Conservation (phyloP, 1,140 invertebrate genomes). For the Papilio glaucus region DNA sequence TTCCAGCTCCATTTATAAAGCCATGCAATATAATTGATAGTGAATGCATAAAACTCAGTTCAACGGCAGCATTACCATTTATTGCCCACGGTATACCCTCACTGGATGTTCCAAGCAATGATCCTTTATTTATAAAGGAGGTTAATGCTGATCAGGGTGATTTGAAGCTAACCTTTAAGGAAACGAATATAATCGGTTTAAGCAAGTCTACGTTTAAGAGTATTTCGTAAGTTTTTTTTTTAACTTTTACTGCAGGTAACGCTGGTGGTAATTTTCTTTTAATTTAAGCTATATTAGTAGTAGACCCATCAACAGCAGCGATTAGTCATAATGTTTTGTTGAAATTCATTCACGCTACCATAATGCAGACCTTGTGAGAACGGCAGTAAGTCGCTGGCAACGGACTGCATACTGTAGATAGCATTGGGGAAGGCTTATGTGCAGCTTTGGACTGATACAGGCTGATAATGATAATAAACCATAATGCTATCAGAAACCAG, state of each 20-base stretch:
- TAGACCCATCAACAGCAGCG: too few relatives aligned
- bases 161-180: constrained; percentile 53
- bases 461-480: too few relatives aligned
- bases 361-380: too few relatives aligned
- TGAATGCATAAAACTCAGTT: constrained; percentile 49
- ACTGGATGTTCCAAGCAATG: constrained; percentile 44
- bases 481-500: too few relatives aligned
- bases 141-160: constrained; percentile 43
- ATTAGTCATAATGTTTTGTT: too few relatives aligned
- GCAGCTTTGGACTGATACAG: too few relatives aligned
- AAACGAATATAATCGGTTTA: constrained; percentile 47
- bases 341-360: too few relatives aligned
- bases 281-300: too few relatives aligned
- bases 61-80: constrained; percentile 44
- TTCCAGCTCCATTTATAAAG: constrained; percentile 57
- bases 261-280: too few relatives aligned
- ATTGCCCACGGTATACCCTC: constrained; percentile 54
- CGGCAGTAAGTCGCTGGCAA: too few relatives aligned
- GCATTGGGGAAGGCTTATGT: too few relatives aligned
- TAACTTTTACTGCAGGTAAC: not conserved
- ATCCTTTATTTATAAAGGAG: constrained; percentile 50
- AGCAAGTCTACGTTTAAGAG: constrained; percentile 45
- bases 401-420: too few relatives aligned
- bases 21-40: constrained; percentile 56
- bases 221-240: constrained; percentile 47